A percentile compares a stretch with the other conserved stretches of the same genome.
These are phyloP conservation scores for Sapayoa aenigma DNA, from an alignment of 2,113 vertebrate species.

Conservation along the genomic window DNA sequence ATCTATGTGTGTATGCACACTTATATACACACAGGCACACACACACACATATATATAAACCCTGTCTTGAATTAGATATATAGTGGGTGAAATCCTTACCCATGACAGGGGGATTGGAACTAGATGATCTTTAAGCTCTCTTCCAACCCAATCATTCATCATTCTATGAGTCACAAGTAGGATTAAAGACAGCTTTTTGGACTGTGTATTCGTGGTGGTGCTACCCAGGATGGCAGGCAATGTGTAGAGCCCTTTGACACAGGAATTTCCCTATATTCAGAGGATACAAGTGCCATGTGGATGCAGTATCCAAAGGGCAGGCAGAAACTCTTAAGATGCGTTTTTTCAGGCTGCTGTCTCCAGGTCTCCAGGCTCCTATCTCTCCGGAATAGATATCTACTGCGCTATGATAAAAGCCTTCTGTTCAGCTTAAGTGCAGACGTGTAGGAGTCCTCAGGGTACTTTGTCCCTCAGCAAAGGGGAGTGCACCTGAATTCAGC, in stretches of 20 bases:
- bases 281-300: rapidly evolving
- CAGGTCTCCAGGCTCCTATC: background rate
- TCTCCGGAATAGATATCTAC: background rate
- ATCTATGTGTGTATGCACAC: background rate
- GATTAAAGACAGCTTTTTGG: background rate
- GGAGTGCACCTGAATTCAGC: background rate
- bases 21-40: background rate
- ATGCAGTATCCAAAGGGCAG: background rate
- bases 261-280: background rate
- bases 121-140: background rate
- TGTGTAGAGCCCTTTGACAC: background rate
- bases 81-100: background rate
- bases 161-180: background rate
- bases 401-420: background rate
- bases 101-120: background rate
- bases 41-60: background rate
- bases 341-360: background rate
- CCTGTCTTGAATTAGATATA: background rate
- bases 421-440: background rate
- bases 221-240: background rate
- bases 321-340: background rate
- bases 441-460: background rate
- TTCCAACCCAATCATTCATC: background rate
- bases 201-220: background rate
- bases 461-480: background rate